Conservation (phyloP, 1,140 invertebrate species). For the Homarus americanus region DNA sequence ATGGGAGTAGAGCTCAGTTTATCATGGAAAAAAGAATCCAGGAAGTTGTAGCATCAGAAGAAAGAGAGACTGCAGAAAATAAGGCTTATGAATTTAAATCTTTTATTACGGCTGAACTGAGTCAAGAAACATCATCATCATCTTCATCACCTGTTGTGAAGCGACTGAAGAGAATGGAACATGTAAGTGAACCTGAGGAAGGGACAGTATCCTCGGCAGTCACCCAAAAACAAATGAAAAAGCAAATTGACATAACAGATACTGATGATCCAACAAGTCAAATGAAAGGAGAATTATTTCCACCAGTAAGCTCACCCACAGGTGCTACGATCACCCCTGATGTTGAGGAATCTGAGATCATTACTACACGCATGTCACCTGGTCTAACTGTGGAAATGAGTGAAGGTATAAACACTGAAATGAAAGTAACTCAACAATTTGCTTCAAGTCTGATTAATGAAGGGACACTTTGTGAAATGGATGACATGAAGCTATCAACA, state of each 20-base stretch:
- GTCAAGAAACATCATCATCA: background rate
- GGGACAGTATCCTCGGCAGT: background rate
- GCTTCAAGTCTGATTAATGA: background rate
- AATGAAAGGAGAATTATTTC: background rate
- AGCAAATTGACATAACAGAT: background rate
- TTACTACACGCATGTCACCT: background rate
- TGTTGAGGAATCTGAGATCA: background rate
- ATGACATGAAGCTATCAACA: background rate
- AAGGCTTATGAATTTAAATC: background rate
- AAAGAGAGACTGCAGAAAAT: background rate
- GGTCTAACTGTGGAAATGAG: background rate
- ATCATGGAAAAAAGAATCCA: background rate
- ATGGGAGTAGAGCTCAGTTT: background rate
- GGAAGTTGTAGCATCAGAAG: background rate
- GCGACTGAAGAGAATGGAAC: background rate
- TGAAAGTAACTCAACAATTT: background rate
- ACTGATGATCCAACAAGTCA: background rate
- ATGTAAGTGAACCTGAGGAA: background rate
- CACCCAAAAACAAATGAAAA: background rate
- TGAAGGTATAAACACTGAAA: background rate
- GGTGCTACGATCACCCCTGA: background rate
- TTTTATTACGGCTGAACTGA: background rate
- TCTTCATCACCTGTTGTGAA: background rate
- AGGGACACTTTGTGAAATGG: background rate
- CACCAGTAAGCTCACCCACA: background rate